Percentiles rank a stretch among this genome's conserved stretches.
Evolutionary conservation across 2,797 vertebrate genomes (phyloP).

Genomic region (Momotus momota): DNA sequence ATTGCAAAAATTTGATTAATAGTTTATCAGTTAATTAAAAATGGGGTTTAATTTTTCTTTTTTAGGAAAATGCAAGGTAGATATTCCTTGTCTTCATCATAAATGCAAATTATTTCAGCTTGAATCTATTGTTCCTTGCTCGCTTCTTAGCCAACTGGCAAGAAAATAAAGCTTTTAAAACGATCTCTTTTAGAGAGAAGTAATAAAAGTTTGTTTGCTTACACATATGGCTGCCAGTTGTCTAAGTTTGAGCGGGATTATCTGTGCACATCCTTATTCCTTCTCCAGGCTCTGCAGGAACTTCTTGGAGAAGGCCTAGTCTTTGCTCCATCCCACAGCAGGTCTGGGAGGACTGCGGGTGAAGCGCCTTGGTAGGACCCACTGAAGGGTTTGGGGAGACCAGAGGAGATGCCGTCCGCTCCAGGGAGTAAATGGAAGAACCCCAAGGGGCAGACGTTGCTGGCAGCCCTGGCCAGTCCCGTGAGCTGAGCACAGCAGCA

Average conservation of each 20-base stretch:
- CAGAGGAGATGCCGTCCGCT: not conserved
- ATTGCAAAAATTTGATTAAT: slow-evolving; percentile 89
- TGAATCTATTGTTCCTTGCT: slow-evolving; percentile 82
- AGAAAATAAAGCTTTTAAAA: slow-evolving; percentile 79
- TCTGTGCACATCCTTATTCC: not conserved
- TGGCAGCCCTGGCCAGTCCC: not conserved
- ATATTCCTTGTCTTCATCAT: slow-evolving; percentile 86
- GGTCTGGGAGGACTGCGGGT: not conserved
- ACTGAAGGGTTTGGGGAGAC: not conserved
- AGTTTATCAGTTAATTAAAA: slow-evolving; percentile 91
- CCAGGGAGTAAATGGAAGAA: not conserved
- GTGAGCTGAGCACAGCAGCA: not conserved
- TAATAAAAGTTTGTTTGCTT: slow-evolving; percentile 71
- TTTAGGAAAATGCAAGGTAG: slow-evolving; percentile 86
- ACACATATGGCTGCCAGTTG: slow-evolving; percentile 50
- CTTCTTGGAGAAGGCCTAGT: not conserved
- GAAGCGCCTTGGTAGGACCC: not conserved
- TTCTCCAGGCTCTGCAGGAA: not conserved
- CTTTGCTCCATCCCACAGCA: not conserved
- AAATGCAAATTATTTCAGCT: slow-evolving; percentile 87
- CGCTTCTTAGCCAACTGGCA: slow-evolving; percentile 78
- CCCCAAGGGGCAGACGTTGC: not conserved
- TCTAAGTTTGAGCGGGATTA: not conserved
- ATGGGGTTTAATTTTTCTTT: slow-evolving; percentile 85
- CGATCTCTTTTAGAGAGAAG: slow-evolving; percentile 39